Evolutionary conservation across 1,140 invertebrate genomes (phyloP), one percentile per base, ranked within the genome.

Genomic region (Thaumetopoea pityocampa): DNA sequence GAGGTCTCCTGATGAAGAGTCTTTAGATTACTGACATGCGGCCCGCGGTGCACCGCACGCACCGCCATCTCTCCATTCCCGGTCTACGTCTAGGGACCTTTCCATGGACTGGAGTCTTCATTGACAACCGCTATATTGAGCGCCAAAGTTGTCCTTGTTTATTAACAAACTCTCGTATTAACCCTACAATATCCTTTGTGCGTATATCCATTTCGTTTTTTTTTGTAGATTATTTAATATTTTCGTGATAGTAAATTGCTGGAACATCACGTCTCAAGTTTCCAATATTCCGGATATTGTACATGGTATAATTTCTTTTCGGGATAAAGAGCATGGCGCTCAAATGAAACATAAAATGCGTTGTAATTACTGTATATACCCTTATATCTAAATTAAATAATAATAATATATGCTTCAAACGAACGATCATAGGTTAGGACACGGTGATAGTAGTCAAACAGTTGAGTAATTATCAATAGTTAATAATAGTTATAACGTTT

Each of bases 21-120:
- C 82, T 10, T 23, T 85, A 69, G 79, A 84, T 52, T 86, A 85
- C 81, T 86, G 85, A 86, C 85, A 85, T 50, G 77, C 73, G 70
- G 83, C 83, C 49, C 77, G 80, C 80, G 80, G 80, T 56, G 70
- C 68, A 16, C 68, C 66, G 18, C 78, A 76, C 57, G 81, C 78
- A 54, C 81, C 68, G 69, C 80, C 59, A 0, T 77, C 65, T 5
- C 64, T 74, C 11, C 71, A 71, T 47, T 85, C 68, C 5, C 56
- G 80, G 4, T 79, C 82, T 16, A 67, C 66, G 1, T 79, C 73
- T 29, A 70, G 77, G 47, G 80, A 84, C 37, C 56, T 78, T 14
- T 67, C 77, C 8, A 63, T 83, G 38, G 85, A 86, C 55, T 86
- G 85, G 85, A 85, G 73, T 63, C 54, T 85, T 41, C 85, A 86